Base-by-base conservation (phyloP, 1,140 invertebrate species). In the Eciton burchellii region DNA sequence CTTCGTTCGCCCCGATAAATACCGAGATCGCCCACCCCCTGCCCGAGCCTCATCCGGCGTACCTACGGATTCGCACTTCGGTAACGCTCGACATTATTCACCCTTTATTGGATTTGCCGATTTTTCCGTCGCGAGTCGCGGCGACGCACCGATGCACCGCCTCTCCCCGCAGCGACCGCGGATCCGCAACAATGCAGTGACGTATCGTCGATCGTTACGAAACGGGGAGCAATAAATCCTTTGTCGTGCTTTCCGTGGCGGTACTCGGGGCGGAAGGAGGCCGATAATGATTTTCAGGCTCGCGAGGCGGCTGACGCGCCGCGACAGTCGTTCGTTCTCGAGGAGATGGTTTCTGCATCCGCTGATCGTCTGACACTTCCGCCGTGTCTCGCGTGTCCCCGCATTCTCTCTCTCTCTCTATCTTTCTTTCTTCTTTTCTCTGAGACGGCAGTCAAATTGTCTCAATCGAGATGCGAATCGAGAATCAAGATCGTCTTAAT, bases 91-190 rank as follows among this genome's bases (percentile, higher is more conserved):
- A 60, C 90, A 91, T 92, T 91, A 92, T 89, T 92, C 90, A 91
- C 87, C 70, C 84, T 91, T 90, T 92, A 91, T 91, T 91, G 82
- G 81, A 91, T 91, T 91, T 85, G 76, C 66, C 88, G 90, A 92
- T 92, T 91, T 86, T 88, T 85, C 41, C 84, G 62, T 45, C 62
- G 74, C 71, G 76, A 82, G 43, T 54, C 63, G 71, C 56, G 84
- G 24, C 72, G 26, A 81, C 63, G 65, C 41, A 41, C 45, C 63
- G 84, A 29, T 81, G 60, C 82, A 66, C 56, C 57, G 35, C 73
- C 62, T 11, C 21, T 85, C 49, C 16, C 14, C 56, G 21, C 47
- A 45, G 82, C 56, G 11, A 71, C 41, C 72, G 66, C 68, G 66
- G 72, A 81, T 76, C 43, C 49, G 47, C 45, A 82, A 76, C 45